phyloP scores from a whole-genome alignment of 2,113 vertebrate genomes.

The Lepisosteus oculatus region DNA sequence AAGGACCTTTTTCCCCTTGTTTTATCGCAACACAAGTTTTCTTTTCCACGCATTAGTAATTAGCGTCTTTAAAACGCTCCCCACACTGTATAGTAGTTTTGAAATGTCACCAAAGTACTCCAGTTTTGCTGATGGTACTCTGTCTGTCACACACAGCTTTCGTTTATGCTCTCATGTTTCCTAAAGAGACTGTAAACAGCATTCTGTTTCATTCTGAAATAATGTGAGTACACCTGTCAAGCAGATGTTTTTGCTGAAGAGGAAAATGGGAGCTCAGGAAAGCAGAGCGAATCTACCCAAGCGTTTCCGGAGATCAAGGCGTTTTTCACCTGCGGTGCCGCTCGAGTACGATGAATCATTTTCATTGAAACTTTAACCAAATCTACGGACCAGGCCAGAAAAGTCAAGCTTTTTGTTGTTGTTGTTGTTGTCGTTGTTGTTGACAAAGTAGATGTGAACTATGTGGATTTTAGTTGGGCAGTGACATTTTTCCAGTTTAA shows the following conservation, averaged over 20 bases:
- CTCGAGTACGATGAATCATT: too few relatives aligned
- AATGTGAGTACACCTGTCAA: neutral
- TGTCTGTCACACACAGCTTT: neutral
- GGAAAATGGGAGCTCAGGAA: neutral
- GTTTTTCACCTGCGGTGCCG: too few relatives aligned
- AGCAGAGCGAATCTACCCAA: neutral
- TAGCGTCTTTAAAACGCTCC: neutral
- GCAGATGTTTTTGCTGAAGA: neutral
- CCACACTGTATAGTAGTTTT: neutral
- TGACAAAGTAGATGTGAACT: too few relatives aligned
- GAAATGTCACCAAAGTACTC: neutral
- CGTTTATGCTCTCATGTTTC: neutral
- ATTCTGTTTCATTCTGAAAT: constrained; percentile 14
- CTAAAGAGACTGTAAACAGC: constrained; percentile 6
- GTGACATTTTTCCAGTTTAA: too few relatives aligned
- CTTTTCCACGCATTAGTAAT: constrained; percentile 9
- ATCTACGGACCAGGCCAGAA: too few relatives aligned
- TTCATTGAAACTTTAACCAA: too few relatives aligned
- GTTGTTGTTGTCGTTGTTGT: too few relatives aligned
- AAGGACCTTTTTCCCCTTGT: neutral
- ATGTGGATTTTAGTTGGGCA: too few relatives aligned
- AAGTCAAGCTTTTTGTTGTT: too few relatives aligned
- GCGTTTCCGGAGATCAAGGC: too few relatives aligned
- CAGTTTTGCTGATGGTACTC: constrained; percentile 10
- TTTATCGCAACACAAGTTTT: neutral